A percentile compares a stretch with the other conserved stretches of the same genome.
phyloP scores from a whole-genome alignment of 2,113 vertebrate species.

The Cromileptes altivelis region DNA sequence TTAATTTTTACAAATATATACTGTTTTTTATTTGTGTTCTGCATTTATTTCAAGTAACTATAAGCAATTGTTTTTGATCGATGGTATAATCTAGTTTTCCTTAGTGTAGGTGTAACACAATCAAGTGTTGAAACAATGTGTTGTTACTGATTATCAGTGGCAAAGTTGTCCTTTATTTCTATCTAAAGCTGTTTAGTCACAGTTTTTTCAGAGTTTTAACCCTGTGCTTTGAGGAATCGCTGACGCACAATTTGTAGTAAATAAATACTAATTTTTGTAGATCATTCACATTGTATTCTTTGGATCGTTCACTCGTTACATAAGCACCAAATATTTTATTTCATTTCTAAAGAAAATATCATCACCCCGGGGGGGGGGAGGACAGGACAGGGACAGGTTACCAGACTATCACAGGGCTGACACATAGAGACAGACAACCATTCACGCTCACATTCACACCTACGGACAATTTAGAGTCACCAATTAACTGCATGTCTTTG shows the following conservation, averaged over 20 bases:
- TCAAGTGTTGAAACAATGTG: conserved; percentile 38
- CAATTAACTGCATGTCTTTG: too few species aligned
- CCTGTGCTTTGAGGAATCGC: conserved; percentile 54
- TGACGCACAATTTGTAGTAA: conserved; percentile 77
- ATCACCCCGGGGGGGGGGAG: too few species aligned
- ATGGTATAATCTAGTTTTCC: conserved; percentile 39
- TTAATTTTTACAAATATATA: conserved; percentile 22
- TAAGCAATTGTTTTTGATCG: conserved; percentile 45
- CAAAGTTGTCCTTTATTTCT: conserved; percentile 36
- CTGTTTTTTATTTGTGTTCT: conserved; percentile 29
- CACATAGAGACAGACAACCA: too few species aligned
- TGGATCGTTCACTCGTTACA: conserved; percentile 20
- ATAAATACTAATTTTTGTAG: conserved; percentile 76
- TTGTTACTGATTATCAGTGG: conserved; percentile 49
- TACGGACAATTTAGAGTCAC: too few species aligned
- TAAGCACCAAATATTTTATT: conserved; percentile 5
- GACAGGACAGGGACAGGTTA: too few species aligned
- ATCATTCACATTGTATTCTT: conserved; percentile 29
- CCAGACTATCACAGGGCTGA: too few species aligned
- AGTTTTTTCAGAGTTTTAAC: conserved; percentile 36
- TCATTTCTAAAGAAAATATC: too few species aligned
- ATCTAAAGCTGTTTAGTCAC: conserved; percentile 33
- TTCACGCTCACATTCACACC: too few species aligned
- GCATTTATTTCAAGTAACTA: conserved; percentile 36
- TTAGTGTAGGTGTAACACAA: conserved; percentile 42